phyloP scores from a whole-genome alignment of 1,140 invertebrate species.

The Mylabris phalerata region DNA sequence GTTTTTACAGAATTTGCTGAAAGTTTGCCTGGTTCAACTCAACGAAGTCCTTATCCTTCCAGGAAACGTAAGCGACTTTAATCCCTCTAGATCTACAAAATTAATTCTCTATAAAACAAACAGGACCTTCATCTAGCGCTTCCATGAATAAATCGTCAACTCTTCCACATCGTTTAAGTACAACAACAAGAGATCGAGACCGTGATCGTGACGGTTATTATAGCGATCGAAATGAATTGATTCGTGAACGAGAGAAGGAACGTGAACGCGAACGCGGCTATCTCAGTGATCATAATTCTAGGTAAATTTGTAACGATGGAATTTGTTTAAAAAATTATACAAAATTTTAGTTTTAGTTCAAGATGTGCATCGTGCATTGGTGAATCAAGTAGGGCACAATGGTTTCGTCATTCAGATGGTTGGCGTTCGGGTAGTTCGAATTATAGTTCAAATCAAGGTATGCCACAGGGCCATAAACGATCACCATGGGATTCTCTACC shows the following conservation, averaged over 20 bases:
- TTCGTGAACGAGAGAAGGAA: constrained; percentile 59
- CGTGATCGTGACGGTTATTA: constrained; percentile 76
- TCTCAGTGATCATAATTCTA: constrained; percentile 77
- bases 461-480: constrained; percentile 52
- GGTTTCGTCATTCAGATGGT: constrained; percentile 80
- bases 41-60: constrained; percentile 73
- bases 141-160: constrained; percentile 68
- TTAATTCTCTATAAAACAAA: not conserved
- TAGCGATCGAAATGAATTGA: constrained; percentile 76
- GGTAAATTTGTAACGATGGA: constrained; percentile 43
- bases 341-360: constrained; percentile 36
- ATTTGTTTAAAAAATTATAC: not conserved
- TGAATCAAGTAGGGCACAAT: constrained; percentile 73
- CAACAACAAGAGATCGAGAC: constrained; percentile 51
- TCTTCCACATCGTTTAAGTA: constrained; percentile 58
- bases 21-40: constrained; percentile 71
- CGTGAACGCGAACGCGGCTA: constrained; percentile 67
- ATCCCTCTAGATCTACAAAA: not conserved
- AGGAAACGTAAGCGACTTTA: constrained; percentile 64
- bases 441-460: constrained; percentile 50
- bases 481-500: constrained; percentile 80
- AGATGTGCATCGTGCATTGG: constrained; percentile 78
- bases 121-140: constrained; percentile 45
- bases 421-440: constrained; percentile 74
- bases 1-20: constrained; percentile 70